Conservation (phyloP, 1,140 invertebrate species). For the Venturia canescens region DNA sequence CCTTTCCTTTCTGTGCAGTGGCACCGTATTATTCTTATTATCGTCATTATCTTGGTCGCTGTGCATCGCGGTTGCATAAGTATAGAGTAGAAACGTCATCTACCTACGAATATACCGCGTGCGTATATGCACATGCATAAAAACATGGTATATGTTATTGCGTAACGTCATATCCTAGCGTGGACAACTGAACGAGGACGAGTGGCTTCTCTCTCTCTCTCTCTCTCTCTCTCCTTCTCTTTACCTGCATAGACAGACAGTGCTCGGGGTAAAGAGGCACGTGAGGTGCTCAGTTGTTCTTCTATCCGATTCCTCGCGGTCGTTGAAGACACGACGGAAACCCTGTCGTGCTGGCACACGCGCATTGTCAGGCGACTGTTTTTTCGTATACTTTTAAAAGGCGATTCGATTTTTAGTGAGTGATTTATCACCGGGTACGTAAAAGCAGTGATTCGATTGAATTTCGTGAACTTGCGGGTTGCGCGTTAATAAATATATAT, state of each 20-base stretch:
- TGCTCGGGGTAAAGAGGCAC: neutral
- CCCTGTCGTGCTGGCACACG: neutral
- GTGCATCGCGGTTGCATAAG: conserved; percentile 41
- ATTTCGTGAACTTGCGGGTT: neutral
- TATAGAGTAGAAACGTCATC: conserved; percentile 28
- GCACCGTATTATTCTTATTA: conserved; percentile 21
- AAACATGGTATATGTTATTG: neutral
- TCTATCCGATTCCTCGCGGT: neutral
- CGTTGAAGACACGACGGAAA: neutral
- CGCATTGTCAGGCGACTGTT: neutral
- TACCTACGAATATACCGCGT: conserved; percentile 30
- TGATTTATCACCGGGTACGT: neutral
- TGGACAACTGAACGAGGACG: conserved; percentile 40
- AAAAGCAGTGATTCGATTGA: neutral
- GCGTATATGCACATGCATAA: neutral
- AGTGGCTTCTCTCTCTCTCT: conserved; percentile 24
- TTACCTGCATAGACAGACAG: neutral
- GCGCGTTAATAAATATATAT: no score
- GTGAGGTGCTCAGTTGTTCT: neutral
- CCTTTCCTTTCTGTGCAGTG: conserved; percentile 19
- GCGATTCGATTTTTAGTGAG: neutral
- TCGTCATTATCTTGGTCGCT: conserved; percentile 30
- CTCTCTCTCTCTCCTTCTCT: conserved; percentile 21
- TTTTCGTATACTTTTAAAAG: neutral
- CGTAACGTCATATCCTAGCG: conserved; percentile 18